phyloP scores from a whole-genome alignment of 2,797 vertebrate species.

The Triplophysa bombifrons region DNA sequence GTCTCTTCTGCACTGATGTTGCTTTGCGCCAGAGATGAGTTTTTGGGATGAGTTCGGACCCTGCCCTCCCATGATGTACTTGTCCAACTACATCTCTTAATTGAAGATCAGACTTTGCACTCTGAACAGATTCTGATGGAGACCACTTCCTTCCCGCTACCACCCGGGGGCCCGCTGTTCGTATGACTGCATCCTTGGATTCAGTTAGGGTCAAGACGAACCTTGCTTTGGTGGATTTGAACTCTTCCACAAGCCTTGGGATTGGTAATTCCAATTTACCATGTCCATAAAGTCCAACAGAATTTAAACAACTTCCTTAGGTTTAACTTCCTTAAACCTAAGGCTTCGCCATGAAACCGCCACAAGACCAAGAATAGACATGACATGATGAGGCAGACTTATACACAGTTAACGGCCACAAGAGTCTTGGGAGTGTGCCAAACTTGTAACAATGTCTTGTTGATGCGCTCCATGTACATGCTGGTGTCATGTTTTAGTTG shows the following conservation, averaged over 20 bases:
- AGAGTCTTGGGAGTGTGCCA: constrained; percentile 7
- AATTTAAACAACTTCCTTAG: no score
- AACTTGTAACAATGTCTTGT: not conserved
- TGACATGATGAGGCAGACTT: no score
- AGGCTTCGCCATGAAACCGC: no score
- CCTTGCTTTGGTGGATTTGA: not conserved
- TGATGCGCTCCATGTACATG: no score
- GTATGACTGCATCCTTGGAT: not conserved
- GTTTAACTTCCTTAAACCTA: no score
- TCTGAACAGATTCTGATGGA: constrained; percentile 28
- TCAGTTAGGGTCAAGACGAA: not conserved
- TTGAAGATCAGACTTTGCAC: constrained; percentile 14
- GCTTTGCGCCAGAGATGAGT: not conserved
- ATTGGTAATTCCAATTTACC: no score
- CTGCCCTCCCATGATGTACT: constrained; percentile 2
- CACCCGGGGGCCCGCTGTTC: not conserved
- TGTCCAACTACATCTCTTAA: constrained; percentile 30
- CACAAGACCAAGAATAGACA: no score
- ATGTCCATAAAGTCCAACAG: no score
- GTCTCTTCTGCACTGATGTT: constrained; percentile 4
- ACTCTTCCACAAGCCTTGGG: no score
- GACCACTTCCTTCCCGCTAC: constrained; percentile 6
- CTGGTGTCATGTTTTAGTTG: no score
- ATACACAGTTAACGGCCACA: no score
- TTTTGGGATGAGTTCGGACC: constrained; percentile 26